A percentile compares a stretch with the other conserved stretches of the same genome.
These are phyloP conservation scores for Drosophila watanabei DNA, from an alignment of 1,140 invertebrate genomes.

Conservation along the genomic window DNA sequence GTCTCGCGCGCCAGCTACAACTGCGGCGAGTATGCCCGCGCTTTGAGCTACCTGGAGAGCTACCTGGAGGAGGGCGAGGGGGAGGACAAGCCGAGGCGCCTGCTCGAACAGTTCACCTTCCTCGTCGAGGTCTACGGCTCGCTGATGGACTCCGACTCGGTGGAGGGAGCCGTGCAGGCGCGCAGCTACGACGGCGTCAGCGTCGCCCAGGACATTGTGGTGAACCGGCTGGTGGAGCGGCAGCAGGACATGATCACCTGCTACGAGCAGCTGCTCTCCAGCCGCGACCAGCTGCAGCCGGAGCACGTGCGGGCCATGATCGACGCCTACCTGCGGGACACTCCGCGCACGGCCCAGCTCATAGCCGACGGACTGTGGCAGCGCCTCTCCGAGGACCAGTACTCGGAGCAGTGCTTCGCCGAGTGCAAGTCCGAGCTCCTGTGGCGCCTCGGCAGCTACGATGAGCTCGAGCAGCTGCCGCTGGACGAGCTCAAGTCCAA, in stretches of 20 bases:
- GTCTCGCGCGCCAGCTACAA: conserved; percentile 90
- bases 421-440: conserved; percentile 93
- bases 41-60: conserved; percentile 91
- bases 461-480: conserved; percentile 87
- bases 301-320: conserved; percentile 86
- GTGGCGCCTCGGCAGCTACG: conserved; percentile 94
- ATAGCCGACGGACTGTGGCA: conserved; percentile 88
- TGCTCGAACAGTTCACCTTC: conserved; percentile 88
- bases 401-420: conserved; percentile 86
- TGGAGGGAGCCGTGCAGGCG: conserved; percentile 90
- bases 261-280: conserved; percentile 89
- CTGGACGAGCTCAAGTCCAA: conserved; percentile 87
- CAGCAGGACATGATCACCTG: conserved; percentile 91
- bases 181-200: conserved; percentile 89
- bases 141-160: conserved; percentile 91
- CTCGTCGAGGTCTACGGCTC: conserved; percentile 91
- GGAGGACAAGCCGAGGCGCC: conserved; percentile 85
- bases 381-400: conserved; percentile 86
- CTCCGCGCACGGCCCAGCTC: conserved; percentile 91
- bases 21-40: conserved; percentile 90
- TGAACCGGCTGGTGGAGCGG: conserved; percentile 91
- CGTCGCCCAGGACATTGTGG: conserved; percentile 90
- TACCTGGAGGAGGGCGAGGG: conserved; percentile 87
- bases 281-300: conserved; percentile 85
- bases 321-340: conserved; percentile 92